These are phyloP conservation scores for Cassiopea andromeda DNA, from an alignment of 30 jellyfish, hydroid and myxozoan species.

Conservation along the genomic window DNA sequence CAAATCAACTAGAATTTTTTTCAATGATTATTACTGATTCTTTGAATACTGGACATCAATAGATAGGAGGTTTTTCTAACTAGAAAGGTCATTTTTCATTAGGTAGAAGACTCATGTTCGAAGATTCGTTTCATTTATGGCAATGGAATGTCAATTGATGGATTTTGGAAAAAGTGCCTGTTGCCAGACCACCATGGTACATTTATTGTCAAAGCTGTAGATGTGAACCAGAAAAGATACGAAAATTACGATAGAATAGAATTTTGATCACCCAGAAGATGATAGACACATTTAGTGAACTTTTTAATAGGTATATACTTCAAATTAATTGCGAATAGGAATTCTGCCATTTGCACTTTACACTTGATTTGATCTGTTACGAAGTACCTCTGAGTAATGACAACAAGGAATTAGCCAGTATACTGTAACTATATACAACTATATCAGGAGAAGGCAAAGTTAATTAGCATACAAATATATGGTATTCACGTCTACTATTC, in stretches of 20 bases:
- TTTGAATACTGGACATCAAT: not conserved
- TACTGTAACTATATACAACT: too few species aligned
- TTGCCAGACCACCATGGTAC: conserved; percentile 39
- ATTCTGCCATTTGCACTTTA: too few species aligned
- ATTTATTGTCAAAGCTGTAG: conserved; percentile 8
- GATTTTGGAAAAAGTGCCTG: conserved; percentile 49
- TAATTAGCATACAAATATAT: too few species aligned
- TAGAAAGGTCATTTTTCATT: not conserved
- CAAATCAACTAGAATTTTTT: too few species aligned
- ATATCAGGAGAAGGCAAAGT: too few species aligned
- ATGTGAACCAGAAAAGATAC: not conserved
- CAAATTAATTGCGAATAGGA: too few species aligned
- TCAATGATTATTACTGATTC: too few species aligned
- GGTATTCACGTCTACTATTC: too few species aligned
- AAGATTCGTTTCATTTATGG: conserved; percentile 46
- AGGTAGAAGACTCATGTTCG: conserved; percentile 12
- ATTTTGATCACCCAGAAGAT: conserved; percentile 17
- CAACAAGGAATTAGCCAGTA: too few species aligned
- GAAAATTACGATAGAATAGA: conserved; percentile 14
- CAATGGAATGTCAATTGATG: conserved; percentile 10
- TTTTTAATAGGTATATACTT: not conserved
- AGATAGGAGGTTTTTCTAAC: not conserved
- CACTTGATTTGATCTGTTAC: too few species aligned
- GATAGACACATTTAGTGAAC: not conserved
- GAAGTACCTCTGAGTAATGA: too few species aligned